These are phyloP conservation scores for Denticeps clupeoides DNA, from an alignment of 2,797 vertebrate species.

Conservation along the genomic window DNA sequence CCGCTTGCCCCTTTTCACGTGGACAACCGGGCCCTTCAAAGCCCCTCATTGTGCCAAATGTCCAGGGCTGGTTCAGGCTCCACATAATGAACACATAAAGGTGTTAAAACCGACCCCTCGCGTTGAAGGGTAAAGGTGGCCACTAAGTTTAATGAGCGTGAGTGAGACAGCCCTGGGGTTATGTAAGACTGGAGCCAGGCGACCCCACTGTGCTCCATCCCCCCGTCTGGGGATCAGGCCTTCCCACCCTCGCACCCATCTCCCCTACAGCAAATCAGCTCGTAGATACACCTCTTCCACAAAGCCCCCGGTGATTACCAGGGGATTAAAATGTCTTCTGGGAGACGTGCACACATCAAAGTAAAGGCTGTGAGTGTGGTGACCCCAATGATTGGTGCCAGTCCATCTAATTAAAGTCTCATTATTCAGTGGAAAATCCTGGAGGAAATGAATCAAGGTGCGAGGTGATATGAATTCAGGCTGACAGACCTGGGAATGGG, in stretches of 20 bases:
- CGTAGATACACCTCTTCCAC: too few relatives aligned
- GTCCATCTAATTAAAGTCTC: conserved; percentile 34
- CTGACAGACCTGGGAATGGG: conserved; percentile 24
- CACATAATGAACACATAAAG: conserved; percentile 37
- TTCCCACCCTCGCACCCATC: conserved; percentile 13
- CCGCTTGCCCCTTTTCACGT: conserved; percentile 23
- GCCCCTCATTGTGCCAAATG: conserved; percentile 33
- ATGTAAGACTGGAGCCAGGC: conserved; percentile 46
- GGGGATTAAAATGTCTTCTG: conserved; percentile 35
- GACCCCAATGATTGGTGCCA: neutral
- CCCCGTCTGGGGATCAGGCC: neutral
- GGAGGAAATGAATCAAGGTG: conserved; percentile 23
- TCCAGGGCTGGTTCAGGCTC: conserved; percentile 23
- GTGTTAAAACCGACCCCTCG: conserved; percentile 38
- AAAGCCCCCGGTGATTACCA: conserved; percentile 33
- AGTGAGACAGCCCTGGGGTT: conserved; percentile 47
- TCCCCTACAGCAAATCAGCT: too few relatives aligned
- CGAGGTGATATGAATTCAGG: conserved; percentile 45
- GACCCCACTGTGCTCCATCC: neutral
- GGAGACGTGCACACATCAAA: conserved; percentile 40
- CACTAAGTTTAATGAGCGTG: conserved; percentile 43
- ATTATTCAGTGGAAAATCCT: conserved; percentile 32
- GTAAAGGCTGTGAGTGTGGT: too few relatives aligned
- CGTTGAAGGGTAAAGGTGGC: conserved; percentile 30
- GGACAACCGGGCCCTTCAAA: conserved; percentile 33